Evolutionary conservation across 2,888 invertebrate species (phyloP).

Genomic region (Nephrotoma guestfalica): DNA sequence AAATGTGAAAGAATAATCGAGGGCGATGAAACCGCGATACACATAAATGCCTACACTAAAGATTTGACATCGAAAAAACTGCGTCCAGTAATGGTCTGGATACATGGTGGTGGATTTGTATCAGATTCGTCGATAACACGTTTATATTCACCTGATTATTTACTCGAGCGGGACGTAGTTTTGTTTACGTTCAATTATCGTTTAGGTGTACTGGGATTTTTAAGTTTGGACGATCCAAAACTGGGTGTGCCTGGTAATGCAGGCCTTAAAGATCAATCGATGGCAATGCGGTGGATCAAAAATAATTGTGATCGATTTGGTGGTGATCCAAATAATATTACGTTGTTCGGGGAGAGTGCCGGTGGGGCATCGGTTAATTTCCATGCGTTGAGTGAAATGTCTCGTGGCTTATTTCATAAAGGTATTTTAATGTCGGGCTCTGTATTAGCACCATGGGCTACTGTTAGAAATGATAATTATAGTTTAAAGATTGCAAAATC

Average conservation of each 20-base stretch:
- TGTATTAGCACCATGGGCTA: constrained; percentile 24
- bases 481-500: constrained; percentile 24
- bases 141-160: constrained; percentile 33
- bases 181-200: constrained; percentile 30
- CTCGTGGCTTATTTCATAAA: constrained; percentile 30
- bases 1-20: constrained; percentile 15
- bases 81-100: constrained; percentile 34
- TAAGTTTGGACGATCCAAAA: constrained; percentile 19
- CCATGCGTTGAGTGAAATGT: constrained; percentile 35
- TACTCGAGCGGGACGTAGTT: constrained; percentile 14
- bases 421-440: constrained; percentile 28
- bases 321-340: background rate
- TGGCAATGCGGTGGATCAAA: background rate
- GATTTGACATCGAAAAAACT: constrained; percentile 18
- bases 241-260: constrained; percentile 34
- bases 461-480: constrained; percentile 17
- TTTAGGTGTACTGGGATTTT: constrained; percentile 24
- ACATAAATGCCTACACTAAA: constrained; percentile 34
- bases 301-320: background rate
- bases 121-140: constrained; percentile 31
- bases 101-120: constrained; percentile 36
- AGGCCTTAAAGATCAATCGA: background rate
- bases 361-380: constrained; percentile 26
- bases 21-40: constrained; percentile 39
- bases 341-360: background rate